phyloP scores from a whole-genome alignment of 2,113 vertebrate genomes.

The Podarcis raffonei region DNA sequence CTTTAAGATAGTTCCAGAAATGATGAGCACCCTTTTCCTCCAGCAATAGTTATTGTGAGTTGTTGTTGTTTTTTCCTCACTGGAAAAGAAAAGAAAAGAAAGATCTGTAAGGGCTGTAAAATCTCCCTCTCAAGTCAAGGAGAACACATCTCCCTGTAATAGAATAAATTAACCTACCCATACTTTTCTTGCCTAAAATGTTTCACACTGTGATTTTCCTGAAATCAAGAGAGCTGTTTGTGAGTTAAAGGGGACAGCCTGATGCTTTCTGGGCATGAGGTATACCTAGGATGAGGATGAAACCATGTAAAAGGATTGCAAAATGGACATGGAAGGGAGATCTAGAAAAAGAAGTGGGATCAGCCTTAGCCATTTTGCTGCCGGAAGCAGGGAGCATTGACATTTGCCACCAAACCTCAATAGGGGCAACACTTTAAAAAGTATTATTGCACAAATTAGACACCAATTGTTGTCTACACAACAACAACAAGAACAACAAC shows the following conservation, averaged over 20 bases:
- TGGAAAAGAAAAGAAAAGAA: too few relatives aligned
- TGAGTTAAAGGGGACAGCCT: not conserved
- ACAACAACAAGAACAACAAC: not conserved
- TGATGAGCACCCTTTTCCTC: not conserved
- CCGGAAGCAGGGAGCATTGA: not conserved
- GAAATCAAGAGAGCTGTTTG: not conserved
- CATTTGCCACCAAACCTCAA: not conserved
- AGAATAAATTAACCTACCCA: not conserved
- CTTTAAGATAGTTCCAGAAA: not conserved
- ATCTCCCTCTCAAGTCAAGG: not conserved
- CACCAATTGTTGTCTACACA: not conserved
- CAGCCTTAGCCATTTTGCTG: not conserved
- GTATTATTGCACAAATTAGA: not conserved
- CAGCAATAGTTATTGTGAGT: not conserved
- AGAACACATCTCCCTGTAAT: too few relatives aligned
- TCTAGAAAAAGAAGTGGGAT: not conserved
- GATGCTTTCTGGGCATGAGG: not conserved
- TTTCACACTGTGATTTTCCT: not conserved
- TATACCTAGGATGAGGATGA: not conserved
- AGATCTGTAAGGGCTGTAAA: not conserved
- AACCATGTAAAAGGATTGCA: not conserved
- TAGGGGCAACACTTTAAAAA: not conserved
- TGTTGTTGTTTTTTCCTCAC: rapidly evolving
- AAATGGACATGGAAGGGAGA: not conserved
- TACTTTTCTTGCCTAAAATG: not conserved